Percentiles rank a stretch among this genome's conserved stretches.
Conservation (phyloP, 2,888 invertebrate genomes). For the Stramonita haemastoma region DNA sequence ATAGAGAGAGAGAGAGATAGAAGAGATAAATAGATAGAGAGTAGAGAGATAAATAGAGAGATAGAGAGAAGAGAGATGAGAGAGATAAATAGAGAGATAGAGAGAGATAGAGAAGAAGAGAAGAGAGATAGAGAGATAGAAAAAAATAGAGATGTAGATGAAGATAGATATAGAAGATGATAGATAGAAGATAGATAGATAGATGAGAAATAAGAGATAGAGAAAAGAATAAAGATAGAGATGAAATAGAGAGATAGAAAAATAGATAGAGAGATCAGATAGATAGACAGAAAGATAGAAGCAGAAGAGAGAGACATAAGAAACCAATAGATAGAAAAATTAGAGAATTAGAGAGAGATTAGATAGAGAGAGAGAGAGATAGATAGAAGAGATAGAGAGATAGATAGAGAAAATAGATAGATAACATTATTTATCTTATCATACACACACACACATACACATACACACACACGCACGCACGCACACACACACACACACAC, state of each 20-base stretch:
- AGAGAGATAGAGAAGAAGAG: not conserved
- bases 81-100: not conserved
- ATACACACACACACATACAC: no score
- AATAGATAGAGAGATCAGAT: not conserved
- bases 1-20: not conserved
- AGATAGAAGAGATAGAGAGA: not conserved
- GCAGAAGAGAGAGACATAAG: not conserved
- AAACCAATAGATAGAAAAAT: not conserved
- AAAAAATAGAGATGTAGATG: not conserved
- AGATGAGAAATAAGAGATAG: not conserved
- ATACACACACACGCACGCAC: no score
- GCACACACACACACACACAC: no score
- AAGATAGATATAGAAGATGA: not conserved
- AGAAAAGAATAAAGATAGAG: not conserved
- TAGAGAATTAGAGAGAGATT: not conserved
- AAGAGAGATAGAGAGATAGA: not conserved
- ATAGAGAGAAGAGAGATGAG: not conserved
- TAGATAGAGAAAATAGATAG: not conserved
- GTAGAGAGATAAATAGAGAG: not conserved
- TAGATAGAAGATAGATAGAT: not conserved
- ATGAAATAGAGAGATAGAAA: not conserved
- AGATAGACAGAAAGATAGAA: constrained; percentile 10
- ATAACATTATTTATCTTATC: no score
- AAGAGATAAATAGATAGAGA: not conserved
- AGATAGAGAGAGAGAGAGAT: not conserved